Evolutionary conservation across 2,797 vertebrate species (phyloP), one percentile per base, ranked within the genome.

Genomic region (Somateria mollissima): DNA sequence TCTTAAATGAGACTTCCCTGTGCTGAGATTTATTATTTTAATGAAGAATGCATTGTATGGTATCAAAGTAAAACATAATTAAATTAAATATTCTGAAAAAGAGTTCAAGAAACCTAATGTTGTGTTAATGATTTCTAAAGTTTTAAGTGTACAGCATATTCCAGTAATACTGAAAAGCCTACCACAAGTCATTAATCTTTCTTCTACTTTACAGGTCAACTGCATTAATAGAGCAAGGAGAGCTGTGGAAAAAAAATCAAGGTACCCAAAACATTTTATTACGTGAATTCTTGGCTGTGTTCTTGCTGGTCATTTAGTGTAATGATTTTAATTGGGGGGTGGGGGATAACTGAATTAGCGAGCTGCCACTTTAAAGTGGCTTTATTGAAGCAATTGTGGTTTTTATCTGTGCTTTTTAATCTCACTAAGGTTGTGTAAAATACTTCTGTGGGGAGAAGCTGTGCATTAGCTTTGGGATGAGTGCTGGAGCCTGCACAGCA

Each of bases 191-290:
- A 62, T 3, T 96, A 49, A 93, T 82, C 21, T 87, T 89, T 90
- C 20, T 94, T 96, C 51, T 96, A 11, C 91, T 91, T 96, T 93
- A 36, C 94, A 97, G 97, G 89, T 97, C 90, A 83, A 4, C 77
- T 78, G 20, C 53, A 18, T 78, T 83, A 78, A 62, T 60, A 47
- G 56, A 96, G 60, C 72, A 73, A 94, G 65, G 60, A 93, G 30
- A 84, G 6, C 88, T 81, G 95, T 87, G 65, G 89, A 49, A 49
- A 94, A 86, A 93, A 96, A 78, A 75, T 88, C 82, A 85, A 97
- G 96, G 95, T 97, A 97, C 69, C 16, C 60, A 56, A 81, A 89
- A 20, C 8, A 21, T 36, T 87, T 92, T 81, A 71, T 56, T 95
- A 18, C 61, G 41, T 87, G 67, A 92, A 64, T 93, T 92, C 39